Conservation (phyloP, 2,888 invertebrate species). For the Polyommatus icarus region DNA sequence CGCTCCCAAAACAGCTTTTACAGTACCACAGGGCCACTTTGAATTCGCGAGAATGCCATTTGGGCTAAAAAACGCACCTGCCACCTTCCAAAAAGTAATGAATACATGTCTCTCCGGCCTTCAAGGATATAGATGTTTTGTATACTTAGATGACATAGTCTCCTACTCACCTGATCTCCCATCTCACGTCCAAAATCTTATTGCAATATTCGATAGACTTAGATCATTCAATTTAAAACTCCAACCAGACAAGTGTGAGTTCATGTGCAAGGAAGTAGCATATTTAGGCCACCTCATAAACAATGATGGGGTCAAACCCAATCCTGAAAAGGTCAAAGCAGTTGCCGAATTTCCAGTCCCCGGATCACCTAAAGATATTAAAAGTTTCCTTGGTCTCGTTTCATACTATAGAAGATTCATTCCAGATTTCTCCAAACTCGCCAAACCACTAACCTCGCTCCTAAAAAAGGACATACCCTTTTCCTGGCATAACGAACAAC, state of each 20-base stretch:
- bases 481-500: conserved; percentile 27
- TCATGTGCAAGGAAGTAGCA: conserved; percentile 31
- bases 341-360: too few species aligned
- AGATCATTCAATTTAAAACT: conserved; percentile 30
- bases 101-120: too few species aligned
- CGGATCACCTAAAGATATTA: too few species aligned
- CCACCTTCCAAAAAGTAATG: too few species aligned
- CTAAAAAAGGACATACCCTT: conserved; percentile 28
- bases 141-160: conserved; percentile 21
- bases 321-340: too few species aligned
- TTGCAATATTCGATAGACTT: conserved; percentile 29
- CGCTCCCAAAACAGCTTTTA: background rate
- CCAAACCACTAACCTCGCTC: conserved; percentile 40
- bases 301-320: conserved; percentile 30
- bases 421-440: conserved; percentile 37
- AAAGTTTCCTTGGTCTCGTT: background rate
- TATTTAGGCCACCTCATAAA: conserved; percentile 33
- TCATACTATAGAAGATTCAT: conserved; percentile 33
- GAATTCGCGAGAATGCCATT: background rate
- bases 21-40: background rate
- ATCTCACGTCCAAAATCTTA: background rate
- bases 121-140: background rate
- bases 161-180: background rate
- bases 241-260: conserved; percentile 34
- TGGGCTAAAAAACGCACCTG: too few species aligned